Evolutionary conservation across 2,113 vertebrate species (phyloP).

Genomic region (Ascaphus truei): DNA sequence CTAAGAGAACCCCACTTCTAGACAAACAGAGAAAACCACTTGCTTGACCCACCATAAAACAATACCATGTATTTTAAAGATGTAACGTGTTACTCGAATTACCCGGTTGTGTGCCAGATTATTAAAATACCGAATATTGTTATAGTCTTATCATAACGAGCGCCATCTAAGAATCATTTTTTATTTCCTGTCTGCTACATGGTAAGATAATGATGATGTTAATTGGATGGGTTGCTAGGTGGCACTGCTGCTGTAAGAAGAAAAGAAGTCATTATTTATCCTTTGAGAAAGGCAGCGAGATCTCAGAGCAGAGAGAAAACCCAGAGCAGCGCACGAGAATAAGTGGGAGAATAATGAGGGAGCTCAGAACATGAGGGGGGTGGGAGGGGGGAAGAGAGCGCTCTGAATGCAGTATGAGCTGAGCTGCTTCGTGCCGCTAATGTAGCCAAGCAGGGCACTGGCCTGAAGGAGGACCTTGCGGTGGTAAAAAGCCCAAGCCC

Average conservation of each 20-base stretch:
- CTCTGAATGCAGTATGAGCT: constrained; percentile 8
- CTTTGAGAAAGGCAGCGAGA: constrained; percentile 6
- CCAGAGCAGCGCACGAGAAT: no score
- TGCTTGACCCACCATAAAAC: no score
- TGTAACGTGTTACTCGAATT: no score
- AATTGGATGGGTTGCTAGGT: constrained; percentile 26
- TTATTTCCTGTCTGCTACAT: background rate
- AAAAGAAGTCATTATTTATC: constrained; percentile 30
- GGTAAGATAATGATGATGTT: background rate
- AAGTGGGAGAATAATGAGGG: background rate
- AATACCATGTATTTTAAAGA: no score
- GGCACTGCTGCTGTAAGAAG: constrained; percentile 28
- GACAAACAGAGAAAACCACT: no score
- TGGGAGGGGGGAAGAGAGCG: background rate
- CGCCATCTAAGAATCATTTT: background rate
- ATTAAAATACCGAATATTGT: no score
- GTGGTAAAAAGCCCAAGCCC: background rate
- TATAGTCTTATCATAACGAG: no score
- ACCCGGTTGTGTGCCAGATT: no score
- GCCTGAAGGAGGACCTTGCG: constrained; percentile 12
- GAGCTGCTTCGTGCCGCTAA: background rate
- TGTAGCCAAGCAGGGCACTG: background rate
- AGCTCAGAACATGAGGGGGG: constrained; percentile 7
- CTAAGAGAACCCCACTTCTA: no score
- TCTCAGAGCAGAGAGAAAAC: background rate